phyloP scores from a whole-genome alignment of 2,113 vertebrate genomes.

The Mirounga angustirostris region DNA sequence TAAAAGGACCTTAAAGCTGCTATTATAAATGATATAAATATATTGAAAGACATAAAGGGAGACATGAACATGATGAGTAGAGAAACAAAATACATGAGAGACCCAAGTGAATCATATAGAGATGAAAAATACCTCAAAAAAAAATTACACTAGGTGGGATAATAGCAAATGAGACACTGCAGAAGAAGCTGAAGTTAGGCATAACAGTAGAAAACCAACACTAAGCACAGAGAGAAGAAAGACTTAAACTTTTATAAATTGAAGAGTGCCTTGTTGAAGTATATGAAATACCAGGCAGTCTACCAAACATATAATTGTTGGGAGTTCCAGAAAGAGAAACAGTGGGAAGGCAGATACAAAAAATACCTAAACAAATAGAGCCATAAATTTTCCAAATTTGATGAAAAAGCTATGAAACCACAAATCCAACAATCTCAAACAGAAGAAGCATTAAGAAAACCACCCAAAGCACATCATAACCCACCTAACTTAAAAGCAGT shows the following conservation, averaged over 20 bases:
- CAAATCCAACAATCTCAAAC: conserved; percentile 1
- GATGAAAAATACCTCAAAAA: neutral
- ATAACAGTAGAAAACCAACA: neutral
- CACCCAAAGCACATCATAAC: neutral
- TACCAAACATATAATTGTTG: neutral
- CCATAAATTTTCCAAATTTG: neutral
- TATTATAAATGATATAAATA: neutral
- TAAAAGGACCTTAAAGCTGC: neutral
- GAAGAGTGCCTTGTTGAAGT: neutral
- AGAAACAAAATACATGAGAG: neutral
- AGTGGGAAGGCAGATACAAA: neutral
- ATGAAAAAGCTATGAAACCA: neutral
- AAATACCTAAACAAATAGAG: conserved; percentile 32
- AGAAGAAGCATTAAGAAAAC: conserved; percentile 16
- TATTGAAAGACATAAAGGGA: neutral
- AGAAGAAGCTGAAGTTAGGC: neutral
- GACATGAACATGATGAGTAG: neutral
- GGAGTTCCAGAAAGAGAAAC: neutral
- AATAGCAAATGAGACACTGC: neutral
- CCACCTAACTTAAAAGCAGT: neutral
- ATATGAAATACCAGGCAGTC: neutral
- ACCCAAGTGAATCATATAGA: neutral
- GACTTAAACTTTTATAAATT: conserved; percentile 9
- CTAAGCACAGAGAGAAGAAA: neutral
- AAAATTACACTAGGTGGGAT: neutral